Conservation (phyloP, 2,888 invertebrate species). For the Chloromyia formosa region DNA sequence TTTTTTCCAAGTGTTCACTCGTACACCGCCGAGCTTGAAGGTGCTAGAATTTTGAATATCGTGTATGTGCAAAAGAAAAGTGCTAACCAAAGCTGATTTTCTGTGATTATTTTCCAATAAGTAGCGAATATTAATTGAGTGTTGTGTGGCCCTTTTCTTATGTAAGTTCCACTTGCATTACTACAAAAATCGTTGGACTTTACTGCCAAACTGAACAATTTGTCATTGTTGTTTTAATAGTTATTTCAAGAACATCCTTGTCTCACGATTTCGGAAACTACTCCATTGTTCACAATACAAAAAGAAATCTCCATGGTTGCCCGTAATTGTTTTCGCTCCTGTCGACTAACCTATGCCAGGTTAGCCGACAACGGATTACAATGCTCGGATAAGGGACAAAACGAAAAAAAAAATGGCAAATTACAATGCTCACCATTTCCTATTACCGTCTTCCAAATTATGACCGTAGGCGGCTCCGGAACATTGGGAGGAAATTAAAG, state of each 20-base stretch:
- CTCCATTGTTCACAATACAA: neutral
- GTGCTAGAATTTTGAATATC: slow-evolving; percentile 16
- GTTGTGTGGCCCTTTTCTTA: slow-evolving; percentile 9
- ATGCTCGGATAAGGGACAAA: neutral
- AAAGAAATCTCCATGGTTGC: neutral
- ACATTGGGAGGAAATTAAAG: slow-evolving; percentile 9
- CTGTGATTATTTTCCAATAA: slow-evolving; percentile 23
- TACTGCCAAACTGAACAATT: neutral
- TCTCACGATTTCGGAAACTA: neutral
- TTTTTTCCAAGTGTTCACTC: neutral
- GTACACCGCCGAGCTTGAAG: neutral
- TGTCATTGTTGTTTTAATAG: neutral
- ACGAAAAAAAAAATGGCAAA: slow-evolving; percentile 1
- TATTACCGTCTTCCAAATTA: neutral
- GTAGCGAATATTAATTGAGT: neutral
- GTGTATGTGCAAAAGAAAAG: slow-evolving; percentile 20
- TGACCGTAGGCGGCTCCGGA: slow-evolving; percentile 21
- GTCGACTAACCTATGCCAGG: neutral
- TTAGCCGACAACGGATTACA: neutral
- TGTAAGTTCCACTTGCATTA: slow-evolving; percentile 9
- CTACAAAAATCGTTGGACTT: neutral
- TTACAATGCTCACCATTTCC: neutral
- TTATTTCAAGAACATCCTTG: neutral
- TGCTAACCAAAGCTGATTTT: slow-evolving; percentile 31
- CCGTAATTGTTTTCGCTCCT: neutral